Conservation (phyloP, 2,113 vertebrate genomes). For the Chiloscyllium plagiosum region DNA sequence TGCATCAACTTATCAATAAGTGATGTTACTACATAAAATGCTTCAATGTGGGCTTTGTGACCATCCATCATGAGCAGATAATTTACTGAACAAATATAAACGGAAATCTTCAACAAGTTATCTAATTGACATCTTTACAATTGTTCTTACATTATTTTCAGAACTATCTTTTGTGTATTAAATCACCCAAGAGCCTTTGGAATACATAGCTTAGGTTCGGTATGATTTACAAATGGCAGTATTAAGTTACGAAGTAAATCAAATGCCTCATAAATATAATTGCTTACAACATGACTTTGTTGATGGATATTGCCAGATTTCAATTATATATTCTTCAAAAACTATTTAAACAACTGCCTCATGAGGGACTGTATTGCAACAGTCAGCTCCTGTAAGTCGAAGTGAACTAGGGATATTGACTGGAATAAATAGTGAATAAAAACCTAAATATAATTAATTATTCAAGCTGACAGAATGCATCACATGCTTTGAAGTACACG, state of each 20-base stretch:
- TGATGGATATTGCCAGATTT: not conserved
- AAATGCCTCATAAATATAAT: not conserved
- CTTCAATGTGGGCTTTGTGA: not conserved
- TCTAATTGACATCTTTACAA: not conserved
- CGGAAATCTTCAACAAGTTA: not conserved
- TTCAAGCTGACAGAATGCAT: not conserved
- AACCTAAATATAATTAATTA: constrained; percentile 2
- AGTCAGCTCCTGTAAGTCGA: not conserved
- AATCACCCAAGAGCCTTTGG: not conserved
- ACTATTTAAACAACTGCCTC: not conserved
- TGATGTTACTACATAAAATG: no score
- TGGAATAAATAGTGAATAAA: not conserved
- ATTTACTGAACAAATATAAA: not conserved
- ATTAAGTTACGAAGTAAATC: not conserved
- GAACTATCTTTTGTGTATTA: not conserved
- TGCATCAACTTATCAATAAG: not conserved
- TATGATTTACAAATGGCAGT: not conserved
- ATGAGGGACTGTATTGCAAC: not conserved
- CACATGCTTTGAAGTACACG: not conserved
- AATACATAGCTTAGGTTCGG: not conserved
- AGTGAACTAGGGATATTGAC: not conserved
- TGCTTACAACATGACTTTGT: not conserved
- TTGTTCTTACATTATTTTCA: not conserved
- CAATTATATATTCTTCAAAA: not conserved
- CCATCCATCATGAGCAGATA: not conserved